phyloP scores from a whole-genome alignment of 2,113 vertebrate genomes.

The Turnix velox region DNA sequence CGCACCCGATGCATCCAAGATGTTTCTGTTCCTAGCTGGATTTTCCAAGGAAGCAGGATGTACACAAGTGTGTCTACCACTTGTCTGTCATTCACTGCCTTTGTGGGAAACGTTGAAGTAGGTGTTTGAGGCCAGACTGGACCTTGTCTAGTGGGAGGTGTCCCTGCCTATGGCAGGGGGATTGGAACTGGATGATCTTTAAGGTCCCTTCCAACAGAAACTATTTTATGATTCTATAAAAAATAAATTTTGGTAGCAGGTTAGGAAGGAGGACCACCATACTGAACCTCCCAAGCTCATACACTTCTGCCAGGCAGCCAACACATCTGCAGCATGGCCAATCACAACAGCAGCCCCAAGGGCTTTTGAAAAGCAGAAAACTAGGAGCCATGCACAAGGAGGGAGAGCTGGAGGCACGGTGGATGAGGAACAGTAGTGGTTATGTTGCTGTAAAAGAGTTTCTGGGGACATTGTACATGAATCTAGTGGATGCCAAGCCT shows the following conservation, averaged over 20 bases:
- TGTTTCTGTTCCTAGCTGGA: background rate
- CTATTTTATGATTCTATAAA: no score
- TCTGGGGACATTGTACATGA: background rate
- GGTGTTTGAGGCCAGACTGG: no score
- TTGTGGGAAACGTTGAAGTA: background rate
- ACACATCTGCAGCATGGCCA: rapidly evolving
- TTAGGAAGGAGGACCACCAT: background rate
- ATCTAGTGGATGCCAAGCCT: background rate
- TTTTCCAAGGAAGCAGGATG: background rate
- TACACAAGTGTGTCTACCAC: background rate
- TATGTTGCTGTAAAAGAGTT: background rate
- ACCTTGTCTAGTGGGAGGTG: no score
- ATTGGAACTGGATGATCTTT: no score
- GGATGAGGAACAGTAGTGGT: background rate
- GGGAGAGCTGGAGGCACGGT: background rate
- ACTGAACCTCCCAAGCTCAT: background rate
- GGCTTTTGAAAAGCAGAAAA: background rate
- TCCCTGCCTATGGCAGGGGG: no score
- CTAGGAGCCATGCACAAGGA: background rate
- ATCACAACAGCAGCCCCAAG: background rate
- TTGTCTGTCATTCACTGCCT: background rate
- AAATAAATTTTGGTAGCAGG: background rate
- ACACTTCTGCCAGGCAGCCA: background rate
- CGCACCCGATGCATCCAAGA: background rate
- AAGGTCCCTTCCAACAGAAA: no score